phyloP scores from a whole-genome alignment of 2,888 invertebrate genomes.

The Polia nebulosa region DNA sequence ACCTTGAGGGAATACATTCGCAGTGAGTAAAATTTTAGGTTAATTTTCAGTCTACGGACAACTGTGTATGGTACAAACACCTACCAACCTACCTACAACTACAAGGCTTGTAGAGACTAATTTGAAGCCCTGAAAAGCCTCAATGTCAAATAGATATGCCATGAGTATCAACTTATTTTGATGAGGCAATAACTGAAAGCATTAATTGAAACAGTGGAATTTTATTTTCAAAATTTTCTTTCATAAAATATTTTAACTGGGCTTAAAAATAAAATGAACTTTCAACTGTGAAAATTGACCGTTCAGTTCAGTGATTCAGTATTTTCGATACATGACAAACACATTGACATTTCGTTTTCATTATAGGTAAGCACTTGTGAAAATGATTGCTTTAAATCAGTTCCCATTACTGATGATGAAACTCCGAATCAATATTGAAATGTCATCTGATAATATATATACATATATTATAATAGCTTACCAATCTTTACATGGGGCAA shows the following conservation, averaged over 20 bases:
- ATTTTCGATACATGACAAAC: slow-evolving; percentile 35
- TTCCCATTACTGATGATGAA: slow-evolving; percentile 12
- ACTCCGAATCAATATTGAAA: slow-evolving; percentile 35
- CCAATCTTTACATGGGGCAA: slow-evolving; percentile 38
- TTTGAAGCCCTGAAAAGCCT: not conserved
- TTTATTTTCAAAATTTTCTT: slow-evolving; percentile 5
- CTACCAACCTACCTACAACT: slow-evolving; percentile 32
- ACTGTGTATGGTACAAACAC: slow-evolving; percentile 12
- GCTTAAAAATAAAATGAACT: slow-evolving; percentile 31
- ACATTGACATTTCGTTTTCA: slow-evolving; percentile 22
- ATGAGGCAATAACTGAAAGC: not conserved
- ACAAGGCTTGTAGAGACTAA: slow-evolving; percentile 27
- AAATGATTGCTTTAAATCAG: slow-evolving; percentile 25
- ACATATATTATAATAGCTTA: slow-evolving; percentile 42
- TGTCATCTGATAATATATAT: slow-evolving; percentile 61
- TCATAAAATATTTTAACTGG: slow-evolving; percentile 26
- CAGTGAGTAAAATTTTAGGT: slow-evolving; percentile 42
- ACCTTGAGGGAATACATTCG: slow-evolving; percentile 47
- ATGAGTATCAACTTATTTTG: not conserved
- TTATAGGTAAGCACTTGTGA: slow-evolving; percentile 11
- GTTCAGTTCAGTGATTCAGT: slow-evolving; percentile 36
- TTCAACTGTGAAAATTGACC: slow-evolving; percentile 30
- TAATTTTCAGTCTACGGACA: slow-evolving; percentile 31
- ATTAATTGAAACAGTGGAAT: slow-evolving; percentile 13
- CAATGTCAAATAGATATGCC: not conserved